These are phyloP conservation scores for Atherinomorus stipes DNA, from an alignment of 2,113 vertebrate genomes.

Conservation along the genomic window DNA sequence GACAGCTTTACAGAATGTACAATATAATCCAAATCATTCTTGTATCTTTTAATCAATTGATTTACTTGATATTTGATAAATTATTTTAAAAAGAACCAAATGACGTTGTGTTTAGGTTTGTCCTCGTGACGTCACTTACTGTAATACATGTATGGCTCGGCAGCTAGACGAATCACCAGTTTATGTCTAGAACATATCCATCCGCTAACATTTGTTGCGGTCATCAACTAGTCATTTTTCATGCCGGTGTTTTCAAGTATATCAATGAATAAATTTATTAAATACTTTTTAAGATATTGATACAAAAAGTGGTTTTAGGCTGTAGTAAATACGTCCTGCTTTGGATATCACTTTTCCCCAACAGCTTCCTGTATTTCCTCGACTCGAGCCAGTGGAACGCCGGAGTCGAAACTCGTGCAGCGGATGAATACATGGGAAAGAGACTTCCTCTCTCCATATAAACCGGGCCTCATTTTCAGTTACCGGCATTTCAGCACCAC, in stretches of 20 bases:
- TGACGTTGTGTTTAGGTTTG: constrained; percentile 22
- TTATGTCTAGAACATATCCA: constrained; percentile 54
- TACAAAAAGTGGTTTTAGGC: no score
- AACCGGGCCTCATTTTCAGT: constrained; percentile 40
- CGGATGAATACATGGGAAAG: constrained; percentile 72
- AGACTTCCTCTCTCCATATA: constrained; percentile 74
- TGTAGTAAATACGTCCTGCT: no score
- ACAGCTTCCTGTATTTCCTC: no score
- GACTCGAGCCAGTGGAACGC: neutral
- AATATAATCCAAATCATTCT: no score
- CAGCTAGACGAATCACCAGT: constrained; percentile 49
- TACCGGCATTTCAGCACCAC: constrained; percentile 79
- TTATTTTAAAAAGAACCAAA: no score
- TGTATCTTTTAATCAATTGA: no score
- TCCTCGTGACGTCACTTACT: constrained; percentile 68
- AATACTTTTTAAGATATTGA: no score
- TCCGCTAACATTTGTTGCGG: constrained; percentile 49
- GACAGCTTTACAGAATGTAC: no score
- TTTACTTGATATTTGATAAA: no score
- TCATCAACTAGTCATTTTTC: neutral
- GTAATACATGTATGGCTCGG: constrained; percentile 37
- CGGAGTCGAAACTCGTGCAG: neutral
- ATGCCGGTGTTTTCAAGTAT: neutral
- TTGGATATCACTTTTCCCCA: no score
- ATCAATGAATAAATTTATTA: no score